Evolutionary conservation across 64 coral and sea anemone genomes (phyloP), one percentile per base, ranked within the genome.

Genomic region (Dendrophyllia cribrosa): DNA sequence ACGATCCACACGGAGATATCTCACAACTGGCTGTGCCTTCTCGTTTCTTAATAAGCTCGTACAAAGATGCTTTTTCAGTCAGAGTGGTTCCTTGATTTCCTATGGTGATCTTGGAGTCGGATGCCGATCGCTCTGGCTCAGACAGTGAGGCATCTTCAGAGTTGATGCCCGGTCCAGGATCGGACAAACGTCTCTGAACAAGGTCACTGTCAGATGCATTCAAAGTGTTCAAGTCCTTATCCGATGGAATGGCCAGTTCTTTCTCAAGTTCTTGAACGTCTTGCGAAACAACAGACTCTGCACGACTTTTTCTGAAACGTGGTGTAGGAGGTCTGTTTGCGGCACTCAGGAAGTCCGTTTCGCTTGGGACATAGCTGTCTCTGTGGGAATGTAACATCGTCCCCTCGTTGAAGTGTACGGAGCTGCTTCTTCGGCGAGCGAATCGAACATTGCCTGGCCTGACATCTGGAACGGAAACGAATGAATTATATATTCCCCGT

Each of bases 241-340:
- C 20, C 20, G 61, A 55, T 65, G 85, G 24, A 43, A 50, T 56
- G 12, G 15, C 73, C 66, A 69, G 70, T 66, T 88, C 87, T 43
- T 95, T 88, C 22, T 78, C 88, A 23, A 84, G 43, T 43, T 89
- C 69, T 64, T 56, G 44, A 5, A 79, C 20, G 52, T 91, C 19
- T 64, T 87, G 78, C 34, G 46, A 58, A 14, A 79, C 47, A 12
- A 34, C 61, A 43, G 66, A 25, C 7, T 45, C 19, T 16, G 61
- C 60, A 84, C 48, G 72, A 58, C 47, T 46, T 23, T 89, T 89
- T 17, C 51, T 23, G 24, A 97, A 91, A 43, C 92, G 74, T 5
- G 95, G 92, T 14, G 95, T 94, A 16, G 91, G 91, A 61, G 95
- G 95, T 22, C 95, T 64, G 25, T 94, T 90, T 65, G 74, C 56